Conservation (phyloP, 2,113 vertebrate genomes). For the Azemiops feae region DNA sequence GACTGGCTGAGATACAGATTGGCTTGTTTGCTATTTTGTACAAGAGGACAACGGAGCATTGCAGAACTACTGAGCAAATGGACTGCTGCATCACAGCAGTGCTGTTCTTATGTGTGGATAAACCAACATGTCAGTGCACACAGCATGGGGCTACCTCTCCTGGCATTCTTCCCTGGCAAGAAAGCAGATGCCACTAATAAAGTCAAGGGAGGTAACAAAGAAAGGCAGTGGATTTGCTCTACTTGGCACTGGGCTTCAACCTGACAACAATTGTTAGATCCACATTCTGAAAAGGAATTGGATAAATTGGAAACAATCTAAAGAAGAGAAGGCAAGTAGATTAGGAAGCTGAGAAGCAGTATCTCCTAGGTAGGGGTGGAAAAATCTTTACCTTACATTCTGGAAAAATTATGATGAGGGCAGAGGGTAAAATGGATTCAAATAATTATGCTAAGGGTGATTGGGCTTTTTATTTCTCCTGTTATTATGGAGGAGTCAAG, state of each 20-base stretch:
- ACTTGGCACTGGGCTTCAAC: background rate
- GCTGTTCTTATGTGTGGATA: background rate
- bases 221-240: constrained; percentile 3
- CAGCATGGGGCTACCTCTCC: constrained; percentile 10
- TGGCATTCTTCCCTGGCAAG: background rate
- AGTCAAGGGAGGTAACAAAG: constrained; percentile 15
- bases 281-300: background rate
- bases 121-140: background rate
- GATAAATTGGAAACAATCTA: background rate
- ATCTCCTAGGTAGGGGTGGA: background rate
- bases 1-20: background rate
- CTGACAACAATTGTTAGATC: constrained; percentile 1
- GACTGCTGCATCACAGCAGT: background rate
- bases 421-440: background rate
- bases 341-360: background rate
- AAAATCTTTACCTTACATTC: background rate
- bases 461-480: background rate
- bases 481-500: background rate
- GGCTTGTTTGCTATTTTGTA: background rate
- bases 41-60: background rate
- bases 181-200: constrained; percentile 17
- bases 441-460: background rate
- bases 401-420: background rate
- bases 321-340: background rate
- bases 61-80: background rate